Base-by-base conservation (phyloP, 2,888 invertebrate genomes). In the Cantharis rustica region DNA sequence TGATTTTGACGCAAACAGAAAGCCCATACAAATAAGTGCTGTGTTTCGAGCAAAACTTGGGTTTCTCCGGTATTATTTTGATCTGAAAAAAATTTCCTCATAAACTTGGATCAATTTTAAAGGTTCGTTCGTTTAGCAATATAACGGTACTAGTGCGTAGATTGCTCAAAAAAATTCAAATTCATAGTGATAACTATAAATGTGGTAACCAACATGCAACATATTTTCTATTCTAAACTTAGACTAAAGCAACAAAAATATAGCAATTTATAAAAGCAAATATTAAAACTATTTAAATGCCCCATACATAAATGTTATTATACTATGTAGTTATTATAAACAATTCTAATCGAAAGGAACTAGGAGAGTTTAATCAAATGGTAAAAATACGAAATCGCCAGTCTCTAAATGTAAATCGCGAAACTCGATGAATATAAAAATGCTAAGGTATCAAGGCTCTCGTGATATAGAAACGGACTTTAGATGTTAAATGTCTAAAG, bases 401-500 rank as follows among this genome's bases (percentile, higher is more conserved):
- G 47, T 47, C 47, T 47, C 47, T 47, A 47, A 47, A n/a, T 47
- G 47, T 47, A 47, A 47, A 47, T 47, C n/a, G 47, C 47, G 47
- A 47, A 47, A 47, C n/a, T 47, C 47, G 47, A 47, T 47, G 47
- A 47, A 47, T 47, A 47, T 47, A 47, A 47, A 27, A 47, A 47
- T 47, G 47, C 63, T 47, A 72, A 27, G 62, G 69, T 61, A 69
- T 73, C 66, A 76, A 76, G 71, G 71, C 71, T 73, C 69, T 73
- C 71, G 73, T 23, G 73, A 61, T 74, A 77, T 75, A 47, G 69
- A 61, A 74, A 66, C 74, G 77, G 71, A 74, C 76, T 69, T 62
- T 62, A 76, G 73, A 77, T 75, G 75, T 75, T 77, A 79, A 73
- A 62, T 71, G 66, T 75, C 79, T 79, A 79, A 79, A 79, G 76